A percentile compares a stretch with the other conserved stretches of the same genome.
Evolutionary conservation across 1,140 invertebrate species (phyloP).

Genomic region (Drosophila teissieri): DNA sequence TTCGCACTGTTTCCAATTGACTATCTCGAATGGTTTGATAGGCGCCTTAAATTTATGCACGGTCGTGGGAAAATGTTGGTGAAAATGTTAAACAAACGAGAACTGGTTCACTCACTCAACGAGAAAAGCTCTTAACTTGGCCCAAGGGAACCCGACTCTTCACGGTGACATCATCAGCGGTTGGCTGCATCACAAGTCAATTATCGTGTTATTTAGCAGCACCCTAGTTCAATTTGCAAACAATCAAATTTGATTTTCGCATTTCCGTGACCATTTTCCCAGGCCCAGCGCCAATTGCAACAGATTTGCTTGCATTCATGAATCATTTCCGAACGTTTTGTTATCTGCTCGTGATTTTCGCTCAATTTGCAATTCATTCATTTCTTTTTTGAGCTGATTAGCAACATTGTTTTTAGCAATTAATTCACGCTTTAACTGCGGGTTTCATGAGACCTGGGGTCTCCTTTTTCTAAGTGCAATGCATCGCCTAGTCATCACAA

Average conservation of each 20-base stretch:
- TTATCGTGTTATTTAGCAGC: slow-evolving; percentile 35
- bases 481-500: slow-evolving; percentile 60
- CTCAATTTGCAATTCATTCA: slow-evolving; percentile 15
- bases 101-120: slow-evolving; percentile 3
- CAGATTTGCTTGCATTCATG: slow-evolving; percentile 41
- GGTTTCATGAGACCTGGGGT: too few species aligned
- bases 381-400: slow-evolving; percentile 1
- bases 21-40: slow-evolving; percentile 26
- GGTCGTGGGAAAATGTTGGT: slow-evolving; percentile 36
- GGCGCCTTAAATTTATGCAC: slow-evolving; percentile 24
- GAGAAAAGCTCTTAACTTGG: not conserved
- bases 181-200: slow-evolving; percentile 23
- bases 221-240: slow-evolving; percentile 44
- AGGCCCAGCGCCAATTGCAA: slow-evolving; percentile 26
- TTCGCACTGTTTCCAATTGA: slow-evolving; percentile 52
- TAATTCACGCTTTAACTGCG: slow-evolving; percentile 1
- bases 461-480: slow-evolving; percentile 10
- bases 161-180: slow-evolving; percentile 2
- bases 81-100: not conserved
- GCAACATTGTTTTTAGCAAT: slow-evolving; percentile 12
- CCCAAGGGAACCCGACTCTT: not conserved
- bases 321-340: slow-evolving; percentile 34
- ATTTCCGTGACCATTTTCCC: slow-evolving; percentile 39
- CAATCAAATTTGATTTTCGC: slow-evolving; percentile 49
- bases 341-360: not conserved